Conservation (phyloP, 2,888 invertebrate species). For the Dioctria linearis region DNA sequence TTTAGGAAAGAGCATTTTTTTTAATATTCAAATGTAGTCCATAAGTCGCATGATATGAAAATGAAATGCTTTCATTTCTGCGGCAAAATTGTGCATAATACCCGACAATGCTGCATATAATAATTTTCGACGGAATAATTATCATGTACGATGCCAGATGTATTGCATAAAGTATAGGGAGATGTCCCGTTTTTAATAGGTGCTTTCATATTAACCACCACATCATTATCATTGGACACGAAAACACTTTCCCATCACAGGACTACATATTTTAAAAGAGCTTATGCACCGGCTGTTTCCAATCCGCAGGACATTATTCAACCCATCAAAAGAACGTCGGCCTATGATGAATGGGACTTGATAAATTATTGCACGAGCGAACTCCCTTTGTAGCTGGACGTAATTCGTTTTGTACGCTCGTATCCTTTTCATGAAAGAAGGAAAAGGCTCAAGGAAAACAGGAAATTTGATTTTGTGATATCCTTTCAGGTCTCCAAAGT, state of each 20-base stretch:
- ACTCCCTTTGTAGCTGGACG: slow-evolving; percentile 26
- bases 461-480: slow-evolving; percentile 58
- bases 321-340: slow-evolving; percentile 37
- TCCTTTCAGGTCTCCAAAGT: slow-evolving; percentile 24
- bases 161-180: background rate
- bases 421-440: slow-evolving; percentile 53
- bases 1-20: slow-evolving; percentile 2
- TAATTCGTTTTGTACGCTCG: slow-evolving; percentile 54
- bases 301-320: slow-evolving; percentile 15
- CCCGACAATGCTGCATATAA: background rate
- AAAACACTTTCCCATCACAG: slow-evolving; percentile 20
- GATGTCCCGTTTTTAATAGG: slow-evolving; percentile 11
- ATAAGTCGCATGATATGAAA: background rate
- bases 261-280: slow-evolving; percentile 15
- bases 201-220: slow-evolving; percentile 40
- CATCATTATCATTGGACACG: slow-evolving; percentile 37
- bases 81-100: background rate
- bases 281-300: slow-evolving; percentile 8
- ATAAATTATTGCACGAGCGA: slow-evolving; percentile 43
- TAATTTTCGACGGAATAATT: background rate
- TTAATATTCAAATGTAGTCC: background rate
- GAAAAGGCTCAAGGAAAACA: slow-evolving; percentile 55
- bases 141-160: background rate
- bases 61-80: background rate
- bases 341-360: slow-evolving; percentile 48